A percentile compares a stretch with the other conserved stretches of the same genome.
Evolutionary conservation across 2,888 invertebrate genomes (phyloP).

Genomic region (Gibbula magus): DNA sequence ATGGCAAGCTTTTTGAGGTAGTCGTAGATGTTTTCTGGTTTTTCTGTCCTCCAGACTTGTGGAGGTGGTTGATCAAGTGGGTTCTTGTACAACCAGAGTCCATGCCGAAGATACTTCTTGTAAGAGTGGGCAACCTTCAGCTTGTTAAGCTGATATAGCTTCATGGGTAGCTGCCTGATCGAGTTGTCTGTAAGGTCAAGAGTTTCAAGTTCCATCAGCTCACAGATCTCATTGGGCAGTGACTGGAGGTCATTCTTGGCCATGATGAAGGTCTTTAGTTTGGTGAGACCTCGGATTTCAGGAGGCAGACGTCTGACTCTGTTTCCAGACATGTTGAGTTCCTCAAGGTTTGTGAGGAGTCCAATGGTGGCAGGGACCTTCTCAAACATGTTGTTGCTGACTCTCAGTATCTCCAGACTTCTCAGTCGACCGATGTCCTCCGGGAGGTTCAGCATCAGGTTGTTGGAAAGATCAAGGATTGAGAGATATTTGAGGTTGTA

Average conservation of each 20-base stretch:
- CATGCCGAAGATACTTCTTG: conserved; percentile 66
- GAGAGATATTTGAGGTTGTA: conserved; percentile 60
- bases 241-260: conserved; percentile 63
- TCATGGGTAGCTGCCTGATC: conserved; percentile 66
- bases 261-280: conserved; percentile 59
- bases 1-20: conserved; percentile 69
- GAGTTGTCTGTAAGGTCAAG: conserved; percentile 71
- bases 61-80: conserved; percentile 71
- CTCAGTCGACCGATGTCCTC: conserved; percentile 64
- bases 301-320: conserved; percentile 63
- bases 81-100: conserved; percentile 74
- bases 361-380: conserved; percentile 64
- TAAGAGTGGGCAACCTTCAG: conserved; percentile 69
- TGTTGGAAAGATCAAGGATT: conserved; percentile 68
- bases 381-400: conserved; percentile 64
- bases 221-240: conserved; percentile 69
- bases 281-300: conserved; percentile 64
- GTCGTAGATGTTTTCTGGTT: conserved; percentile 68
- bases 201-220: conserved; percentile 68
- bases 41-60: conserved; percentile 72
- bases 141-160: conserved; percentile 65
- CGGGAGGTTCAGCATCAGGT: conserved; percentile 65
- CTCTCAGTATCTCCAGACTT: conserved; percentile 59
- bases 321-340: conserved; percentile 68
- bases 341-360: conserved; percentile 62